Evolutionary conservation across 23 tunicate genomes (phyloP), one percentile per base, ranked within the genome.

Genomic region (Clavelina lepadiformis): DNA sequence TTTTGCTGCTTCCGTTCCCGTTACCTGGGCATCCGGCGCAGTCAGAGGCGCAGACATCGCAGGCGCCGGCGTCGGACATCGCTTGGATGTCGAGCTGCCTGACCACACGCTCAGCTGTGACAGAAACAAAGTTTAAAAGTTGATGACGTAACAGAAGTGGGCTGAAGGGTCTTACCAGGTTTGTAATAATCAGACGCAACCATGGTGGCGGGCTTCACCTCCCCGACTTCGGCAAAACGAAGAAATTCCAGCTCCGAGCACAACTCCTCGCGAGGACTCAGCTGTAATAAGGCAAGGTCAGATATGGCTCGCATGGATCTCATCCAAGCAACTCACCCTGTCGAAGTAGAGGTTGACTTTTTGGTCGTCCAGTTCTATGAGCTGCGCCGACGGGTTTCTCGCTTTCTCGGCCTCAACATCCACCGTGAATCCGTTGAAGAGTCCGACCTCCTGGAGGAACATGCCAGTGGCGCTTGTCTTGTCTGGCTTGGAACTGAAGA

Each of bases 11-110:
- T 28, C 38, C 79, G 3, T 41, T 20, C 6, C 69, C 69, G 38
- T 50, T 71, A 79, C 86, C 77, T 70, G 86, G 77, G 41, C 86
- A 79, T 3, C 86, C 86, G 38, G 45, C 86, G 63, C 86, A 79
- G 15, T 79, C 75, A 28, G 62, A 59, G 5, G 77, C 86, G 34
- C 86, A 79, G 3, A 71, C 5, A 0, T 60, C 57, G 34, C 86
- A 79, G 6, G 35, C 77, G 6, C 63, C 77, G 0, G 65, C 24
- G 34, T 61, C 55, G 15, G 29, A 33, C 15, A 73, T 38, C 7
- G n/a, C 31, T 19, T 35, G 36, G 13, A 57, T 19, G 7, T 32
- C 27, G 18, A 24, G 38, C 38, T 44, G 21, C 29, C 35, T 20
- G 20, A 18, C 3, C 33, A 77, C 69, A 4, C 74, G 35, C 2